Percentiles rank a stretch among this genome's conserved stretches.
These are phyloP conservation scores for Torymus tubicola DNA, from an alignment of 2,888 invertebrate species.

Conservation along the genomic window DNA sequence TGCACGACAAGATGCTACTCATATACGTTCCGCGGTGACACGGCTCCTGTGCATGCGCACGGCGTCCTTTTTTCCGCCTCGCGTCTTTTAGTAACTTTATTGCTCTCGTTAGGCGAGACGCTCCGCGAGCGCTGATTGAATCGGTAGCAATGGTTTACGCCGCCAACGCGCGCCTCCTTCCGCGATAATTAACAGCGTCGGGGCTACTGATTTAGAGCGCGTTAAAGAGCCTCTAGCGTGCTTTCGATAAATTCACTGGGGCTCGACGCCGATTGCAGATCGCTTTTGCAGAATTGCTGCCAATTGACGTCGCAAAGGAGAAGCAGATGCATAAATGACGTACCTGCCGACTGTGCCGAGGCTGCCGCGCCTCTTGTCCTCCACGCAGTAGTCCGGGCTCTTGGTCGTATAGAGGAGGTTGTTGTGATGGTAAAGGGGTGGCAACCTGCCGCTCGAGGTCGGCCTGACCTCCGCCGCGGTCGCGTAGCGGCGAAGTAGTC, in stretches of 20 bases:
- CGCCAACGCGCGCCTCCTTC: background rate
- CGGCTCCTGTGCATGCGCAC: too few relatives aligned
- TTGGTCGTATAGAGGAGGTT: slow-evolving; percentile 86
- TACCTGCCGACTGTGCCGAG: slow-evolving; percentile 88
- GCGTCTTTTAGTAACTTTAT: slow-evolving; percentile 34
- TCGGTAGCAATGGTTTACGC: slow-evolving; percentile 1
- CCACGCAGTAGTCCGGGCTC: slow-evolving; percentile 90
- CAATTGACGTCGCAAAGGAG: background rate
- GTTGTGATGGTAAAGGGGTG: slow-evolving; percentile 76
- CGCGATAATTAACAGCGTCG: slow-evolving; percentile 3
- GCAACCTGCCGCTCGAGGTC: slow-evolving; percentile 72
- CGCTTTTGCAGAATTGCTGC: background rate
- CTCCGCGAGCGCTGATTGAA: background rate
- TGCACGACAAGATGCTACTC: too few relatives aligned
- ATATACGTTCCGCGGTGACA: too few relatives aligned
- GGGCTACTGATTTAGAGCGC: slow-evolving; percentile 7
- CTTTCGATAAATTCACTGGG: background rate
- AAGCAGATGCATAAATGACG: slow-evolving; percentile 55
- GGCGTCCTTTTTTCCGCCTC: background rate
- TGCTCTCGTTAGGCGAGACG: slow-evolving; percentile 12
- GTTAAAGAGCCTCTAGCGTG: background rate
- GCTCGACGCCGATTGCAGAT: too few relatives aligned
- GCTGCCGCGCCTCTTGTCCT: slow-evolving; percentile 85
- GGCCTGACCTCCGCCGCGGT: slow-evolving; percentile 78
- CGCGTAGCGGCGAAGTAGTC: slow-evolving; percentile 80